Evolutionary conservation across 2,888 invertebrate species (phyloP), one percentile per base, ranked within the genome.

Genomic region (Volucella inanis): DNA sequence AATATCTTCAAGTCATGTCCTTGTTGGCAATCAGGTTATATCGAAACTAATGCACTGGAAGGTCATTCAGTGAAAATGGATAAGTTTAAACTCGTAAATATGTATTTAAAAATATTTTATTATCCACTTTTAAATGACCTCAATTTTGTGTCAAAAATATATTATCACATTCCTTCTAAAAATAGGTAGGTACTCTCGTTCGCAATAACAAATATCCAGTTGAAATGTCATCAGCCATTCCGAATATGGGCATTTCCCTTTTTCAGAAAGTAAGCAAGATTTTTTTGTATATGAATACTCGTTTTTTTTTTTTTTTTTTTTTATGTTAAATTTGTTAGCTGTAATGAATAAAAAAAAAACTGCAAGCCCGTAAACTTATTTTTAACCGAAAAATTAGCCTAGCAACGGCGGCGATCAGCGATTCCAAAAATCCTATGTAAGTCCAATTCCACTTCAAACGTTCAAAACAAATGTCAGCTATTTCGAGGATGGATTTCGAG

Each of bases 161-260:
- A 4, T 31, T 31, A 31, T 31, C 31, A 31, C 31, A 4, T 31
- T 31, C 31, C 31, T 31, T 6, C 31, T 31, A 31, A 31, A 31
- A 31, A 31, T 31, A n/a, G n/a, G n/a, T n/a, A n/a, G n/a, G n/a
- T n/a, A 31, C 31, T 31, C 31, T 31, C 31, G 31, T 6, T 57
- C 39, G 8, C n/a, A 50, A 14, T 41, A 65, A 8, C 18, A 49
- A 65, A 65, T 41, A 65, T 50, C 50, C 50, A 18, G 52, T 8
- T 18, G 38, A 11, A 65, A 65, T 65, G 65, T 65, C 65, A 52
- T 65, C 65, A 65, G 18, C 65, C 65, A 65, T n/a, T 65, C 50
- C 64, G 1, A 11, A 47, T 22, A 47, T 47, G 61, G 49, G 50
- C 39, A 22, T 11, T 41, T 57, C 1, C 12, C 22, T 18, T 52